Evolutionary conservation across 2,888 invertebrate species (phyloP).

Genomic region (Stenichneumon culpator): DNA sequence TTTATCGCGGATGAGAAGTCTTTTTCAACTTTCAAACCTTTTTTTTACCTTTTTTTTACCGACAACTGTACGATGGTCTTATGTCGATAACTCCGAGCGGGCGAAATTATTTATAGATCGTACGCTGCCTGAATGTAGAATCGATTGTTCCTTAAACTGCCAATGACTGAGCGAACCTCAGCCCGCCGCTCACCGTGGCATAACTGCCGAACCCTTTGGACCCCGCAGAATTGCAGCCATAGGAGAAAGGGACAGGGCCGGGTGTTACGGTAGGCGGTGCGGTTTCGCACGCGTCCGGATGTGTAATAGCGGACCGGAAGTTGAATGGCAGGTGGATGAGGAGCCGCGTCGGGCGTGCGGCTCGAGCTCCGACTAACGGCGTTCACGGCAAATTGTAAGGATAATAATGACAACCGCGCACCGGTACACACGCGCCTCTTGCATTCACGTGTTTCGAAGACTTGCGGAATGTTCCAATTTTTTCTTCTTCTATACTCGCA

Average conservation of each 20-base stretch:
- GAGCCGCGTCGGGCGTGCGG: conserved; percentile 62
- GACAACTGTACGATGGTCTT: not conserved
- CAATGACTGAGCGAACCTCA: not conserved
- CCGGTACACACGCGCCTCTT: conserved; percentile 28
- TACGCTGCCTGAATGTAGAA: not conserved
- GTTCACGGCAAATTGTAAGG: conserved; percentile 58
- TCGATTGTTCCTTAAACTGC: conserved; percentile 8
- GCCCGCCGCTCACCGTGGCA: not conserved
- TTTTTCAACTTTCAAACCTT: not conserved
- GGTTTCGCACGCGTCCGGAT: conserved; percentile 68
- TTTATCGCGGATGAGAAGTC: not conserved
- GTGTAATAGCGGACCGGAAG: conserved; percentile 65
- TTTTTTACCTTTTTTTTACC: not conserved
- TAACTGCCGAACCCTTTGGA: not conserved
- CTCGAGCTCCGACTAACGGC: conserved; percentile 28
- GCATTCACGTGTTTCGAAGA: conserved; percentile 40
- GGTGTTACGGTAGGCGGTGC: conserved; percentile 50
- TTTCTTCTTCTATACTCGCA: not conserved
- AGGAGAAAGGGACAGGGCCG: conserved; percentile 47
- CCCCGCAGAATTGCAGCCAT: not conserved
- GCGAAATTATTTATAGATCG: not conserved
- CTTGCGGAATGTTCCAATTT: conserved; percentile 1
- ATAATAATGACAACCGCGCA: conserved; percentile 39
- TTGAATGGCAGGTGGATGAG: conserved; percentile 68
- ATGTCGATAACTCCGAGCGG: not conserved